Base-by-base conservation (phyloP, 2,888 invertebrate genomes). In the Noctua janthina region DNA sequence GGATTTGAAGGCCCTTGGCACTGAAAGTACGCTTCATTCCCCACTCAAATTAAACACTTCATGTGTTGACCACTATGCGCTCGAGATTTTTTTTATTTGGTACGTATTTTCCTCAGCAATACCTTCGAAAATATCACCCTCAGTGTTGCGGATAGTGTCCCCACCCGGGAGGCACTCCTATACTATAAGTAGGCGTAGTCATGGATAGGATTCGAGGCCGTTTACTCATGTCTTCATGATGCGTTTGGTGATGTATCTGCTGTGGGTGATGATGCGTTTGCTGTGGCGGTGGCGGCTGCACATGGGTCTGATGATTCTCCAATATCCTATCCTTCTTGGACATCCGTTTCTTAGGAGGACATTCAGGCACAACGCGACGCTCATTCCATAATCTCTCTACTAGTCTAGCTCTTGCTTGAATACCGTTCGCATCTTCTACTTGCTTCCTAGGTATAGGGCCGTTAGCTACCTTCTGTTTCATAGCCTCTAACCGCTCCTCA, bases 381-480 rank as follows among this genome's bases (percentile, higher is more conserved):
- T 96, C 96, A 4, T 92, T 94, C 96, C 96, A 96, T 8, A 96
- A 66, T 20, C 94, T 88, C 70, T 96, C 94, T 0, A 95, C 93
- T 20, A 96, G 79, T 29, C 92, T 86, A 0, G 90, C 89, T 62
- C 96, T 87, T 0, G 94, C 93, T 69, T 93, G 91, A 0, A 93
- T 88, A 0, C 96, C 96, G 2, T 88, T 89, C 0, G 90, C 90
- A 51, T 95, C 94, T 51, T 94, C 94, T 0, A 91, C 91, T 77
- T 94, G 93, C 76, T 96, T 96, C 29, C 95, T 92, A 0, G 96
- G 94, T 49, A 95, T 86, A 0, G 96, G 94, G 0, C 95, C 94
- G n/a, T 96, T 96, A 0, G 96, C 96, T 0, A 96, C 96, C 59
- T 95, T 95, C 81, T 96, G 96, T 69, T 96, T 96, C 96, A 96